Conservation (phyloP, 1,140 invertebrate genomes). For the Ceratoteleas bidentatus region DNA sequence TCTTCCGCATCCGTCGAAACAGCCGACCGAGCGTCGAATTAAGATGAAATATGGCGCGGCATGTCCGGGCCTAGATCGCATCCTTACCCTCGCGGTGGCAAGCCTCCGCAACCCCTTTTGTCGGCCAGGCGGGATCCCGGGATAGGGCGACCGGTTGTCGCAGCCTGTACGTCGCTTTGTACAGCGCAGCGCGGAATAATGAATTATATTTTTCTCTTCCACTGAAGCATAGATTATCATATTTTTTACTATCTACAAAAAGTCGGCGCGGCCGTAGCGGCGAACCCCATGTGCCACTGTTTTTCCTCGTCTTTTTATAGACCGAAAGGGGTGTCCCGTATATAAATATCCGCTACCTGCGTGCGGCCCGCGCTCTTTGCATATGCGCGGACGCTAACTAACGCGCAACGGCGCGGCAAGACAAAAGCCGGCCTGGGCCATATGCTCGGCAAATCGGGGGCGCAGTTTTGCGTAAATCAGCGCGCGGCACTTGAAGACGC, state of each 20-base stretch:
- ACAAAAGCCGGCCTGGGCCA: slow-evolving; percentile 58
- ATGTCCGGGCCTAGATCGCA: no score
- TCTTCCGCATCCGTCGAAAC: no score
- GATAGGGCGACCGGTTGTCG: no score
- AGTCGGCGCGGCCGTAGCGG: slow-evolving; percentile 64
- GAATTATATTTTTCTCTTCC: slow-evolving; percentile 81
- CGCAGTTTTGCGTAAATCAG: slow-evolving; percentile 24
- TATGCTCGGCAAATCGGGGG: slow-evolving; percentile 63
- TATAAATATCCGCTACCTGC: slow-evolving; percentile 72
- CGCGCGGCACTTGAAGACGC: slow-evolving; percentile 20
- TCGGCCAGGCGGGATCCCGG: no score
- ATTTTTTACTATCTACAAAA: slow-evolving; percentile 80
- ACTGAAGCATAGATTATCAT: slow-evolving; percentile 80
- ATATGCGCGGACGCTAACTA: slow-evolving; percentile 70
- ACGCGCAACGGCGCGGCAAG: slow-evolving; percentile 69
- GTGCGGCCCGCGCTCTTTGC: slow-evolving; percentile 69
- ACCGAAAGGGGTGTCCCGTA: slow-evolving; percentile 68
- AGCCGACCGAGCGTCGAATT: no score
- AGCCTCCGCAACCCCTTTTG: no score
- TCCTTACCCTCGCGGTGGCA: no score
- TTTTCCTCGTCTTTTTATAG: slow-evolving; percentile 62
- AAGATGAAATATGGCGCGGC: no score
- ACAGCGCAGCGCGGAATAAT: slow-evolving; percentile 74
- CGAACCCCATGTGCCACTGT: slow-evolving; percentile 59
- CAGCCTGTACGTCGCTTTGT: slow-evolving; percentile 72